These are phyloP conservation scores for Xenopus borealis DNA, from an alignment of 2,113 vertebrate species.

Conservation along the genomic window DNA sequence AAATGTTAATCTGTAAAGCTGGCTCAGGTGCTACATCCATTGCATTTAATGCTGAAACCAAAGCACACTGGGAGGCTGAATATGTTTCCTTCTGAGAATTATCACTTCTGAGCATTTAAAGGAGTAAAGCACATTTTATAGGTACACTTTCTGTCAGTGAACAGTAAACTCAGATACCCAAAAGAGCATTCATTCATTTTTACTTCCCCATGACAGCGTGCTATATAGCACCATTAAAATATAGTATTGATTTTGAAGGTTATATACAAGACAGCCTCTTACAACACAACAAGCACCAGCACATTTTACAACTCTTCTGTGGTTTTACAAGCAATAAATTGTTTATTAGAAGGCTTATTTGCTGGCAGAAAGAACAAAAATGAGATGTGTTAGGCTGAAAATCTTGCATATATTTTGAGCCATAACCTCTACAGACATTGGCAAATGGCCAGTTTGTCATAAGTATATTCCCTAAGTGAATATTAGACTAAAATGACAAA, in stretches of 20 bases:
- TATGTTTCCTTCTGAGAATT: background rate
- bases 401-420: slow-evolving; percentile 47
- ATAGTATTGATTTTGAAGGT: slow-evolving; percentile 79
- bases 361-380: slow-evolving; percentile 45
- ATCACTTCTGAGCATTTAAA: background rate
- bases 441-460: slow-evolving; percentile 23
- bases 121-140: slow-evolving; percentile 60
- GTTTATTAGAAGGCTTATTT: slow-evolving; percentile 67
- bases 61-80: background rate
- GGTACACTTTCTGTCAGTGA: slow-evolving; percentile 63
- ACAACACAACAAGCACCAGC: slow-evolving; percentile 67
- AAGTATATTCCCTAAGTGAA: slow-evolving; percentile 9
- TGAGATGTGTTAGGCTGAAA: slow-evolving; percentile 28
- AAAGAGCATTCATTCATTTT: slow-evolving; percentile 76
- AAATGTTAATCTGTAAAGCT: no score
- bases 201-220: slow-evolving; percentile 66
- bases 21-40: no score
- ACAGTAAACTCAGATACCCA: slow-evolving; percentile 67
- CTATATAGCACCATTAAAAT: slow-evolving; percentile 79
- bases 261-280: slow-evolving; percentile 55
- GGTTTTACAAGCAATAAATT: slow-evolving; percentile 67
- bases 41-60: no score
- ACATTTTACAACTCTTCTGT: slow-evolving; percentile 77
- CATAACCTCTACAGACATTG: slow-evolving; percentile 41
- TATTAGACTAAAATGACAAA: background rate